Evolutionary conservation across 2,113 vertebrate species (phyloP).

Genomic region (Hassar affinis): DNA sequence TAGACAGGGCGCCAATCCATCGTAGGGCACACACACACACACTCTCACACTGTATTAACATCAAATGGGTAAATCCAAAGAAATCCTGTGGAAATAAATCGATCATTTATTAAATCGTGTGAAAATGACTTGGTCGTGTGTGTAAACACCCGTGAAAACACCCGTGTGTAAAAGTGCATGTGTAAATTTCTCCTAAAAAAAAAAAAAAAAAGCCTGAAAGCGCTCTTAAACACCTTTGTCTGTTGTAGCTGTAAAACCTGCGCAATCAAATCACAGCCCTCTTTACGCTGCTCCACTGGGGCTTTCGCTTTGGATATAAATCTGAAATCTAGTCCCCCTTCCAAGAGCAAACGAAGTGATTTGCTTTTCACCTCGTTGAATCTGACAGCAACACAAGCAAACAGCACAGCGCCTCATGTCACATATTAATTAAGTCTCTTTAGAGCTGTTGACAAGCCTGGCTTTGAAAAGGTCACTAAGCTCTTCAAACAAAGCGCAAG

Average conservation of each 20-base stretch:
- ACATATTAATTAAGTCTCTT: constrained; percentile 14
- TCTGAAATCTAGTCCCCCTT: neutral
- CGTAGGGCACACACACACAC: too few relatives aligned
- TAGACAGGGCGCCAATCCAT: too few relatives aligned
- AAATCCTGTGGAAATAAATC: too few relatives aligned
- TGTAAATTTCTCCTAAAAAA: neutral
- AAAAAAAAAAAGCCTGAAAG: neutral
- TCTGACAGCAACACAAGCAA: neutral
- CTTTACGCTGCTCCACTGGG: neutral
- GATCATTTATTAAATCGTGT: too few relatives aligned
- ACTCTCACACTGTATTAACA: too few relatives aligned
- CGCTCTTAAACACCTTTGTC: neutral
- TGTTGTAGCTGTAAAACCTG: neutral
- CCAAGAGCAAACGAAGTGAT: neutral
- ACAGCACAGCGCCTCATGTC: neutral
- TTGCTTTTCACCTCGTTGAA: neutral
- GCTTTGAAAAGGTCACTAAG: constrained; percentile 4
- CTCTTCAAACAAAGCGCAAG: neutral
- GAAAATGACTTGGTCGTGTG: too few relatives aligned
- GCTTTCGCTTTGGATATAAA: neutral
- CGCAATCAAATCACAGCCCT: neutral
- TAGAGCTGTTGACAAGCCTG: constrained; percentile 4
- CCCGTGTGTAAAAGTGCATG: neutral
- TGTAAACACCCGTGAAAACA: neutral
- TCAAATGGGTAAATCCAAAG: too few relatives aligned